Evolutionary conservation across 1,140 invertebrate genomes (phyloP).

Genomic region (Drosophila lacertosa): DNA sequence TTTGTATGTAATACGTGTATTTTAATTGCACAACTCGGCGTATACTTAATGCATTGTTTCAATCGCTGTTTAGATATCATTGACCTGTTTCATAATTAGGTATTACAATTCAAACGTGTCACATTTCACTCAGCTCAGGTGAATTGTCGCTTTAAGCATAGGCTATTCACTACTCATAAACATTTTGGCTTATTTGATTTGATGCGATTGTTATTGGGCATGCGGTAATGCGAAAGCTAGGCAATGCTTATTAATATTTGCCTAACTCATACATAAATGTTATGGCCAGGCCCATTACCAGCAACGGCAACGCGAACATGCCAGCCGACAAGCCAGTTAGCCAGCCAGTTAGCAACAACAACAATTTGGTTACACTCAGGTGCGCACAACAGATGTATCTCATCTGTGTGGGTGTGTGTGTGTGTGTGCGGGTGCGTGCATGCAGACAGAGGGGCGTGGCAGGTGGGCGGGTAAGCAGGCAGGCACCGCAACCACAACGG

Average conservation of each 20-base stretch:
- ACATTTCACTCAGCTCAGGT: constrained; percentile 5
- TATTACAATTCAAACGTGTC: constrained; percentile 19
- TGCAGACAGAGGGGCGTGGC: constrained; percentile 24
- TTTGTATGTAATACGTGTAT: constrained; percentile 7
- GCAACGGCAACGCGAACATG: constrained; percentile 19
- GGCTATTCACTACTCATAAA: neutral
- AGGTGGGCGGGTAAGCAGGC: constrained; percentile 3
- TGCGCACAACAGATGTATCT: constrained; percentile 34
- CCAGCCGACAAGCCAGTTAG: constrained; percentile 26
- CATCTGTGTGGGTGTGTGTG: constrained; percentile 4
- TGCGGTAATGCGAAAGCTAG: constrained; percentile 23
- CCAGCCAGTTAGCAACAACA: constrained; percentile 22
- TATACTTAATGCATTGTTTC: constrained; percentile 30
- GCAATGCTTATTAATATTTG: constrained; percentile 46
- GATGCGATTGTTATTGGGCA: constrained; percentile 43
- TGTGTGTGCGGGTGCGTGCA: neutral
- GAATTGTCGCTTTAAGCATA: neutral
- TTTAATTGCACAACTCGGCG: constrained; percentile 20
- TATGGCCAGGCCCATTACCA: constrained; percentile 54
- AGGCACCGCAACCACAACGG: constrained; percentile 33
- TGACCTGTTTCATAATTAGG: constrained; percentile 35
- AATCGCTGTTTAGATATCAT: constrained; percentile 10
- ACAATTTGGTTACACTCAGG: constrained; percentile 43
- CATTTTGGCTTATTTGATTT: constrained; percentile 47
- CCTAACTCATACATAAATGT: constrained; percentile 56